Conservation (phyloP, 92 coral and sea anemone genomes). For the Zoanthus sansibaricus region DNA sequence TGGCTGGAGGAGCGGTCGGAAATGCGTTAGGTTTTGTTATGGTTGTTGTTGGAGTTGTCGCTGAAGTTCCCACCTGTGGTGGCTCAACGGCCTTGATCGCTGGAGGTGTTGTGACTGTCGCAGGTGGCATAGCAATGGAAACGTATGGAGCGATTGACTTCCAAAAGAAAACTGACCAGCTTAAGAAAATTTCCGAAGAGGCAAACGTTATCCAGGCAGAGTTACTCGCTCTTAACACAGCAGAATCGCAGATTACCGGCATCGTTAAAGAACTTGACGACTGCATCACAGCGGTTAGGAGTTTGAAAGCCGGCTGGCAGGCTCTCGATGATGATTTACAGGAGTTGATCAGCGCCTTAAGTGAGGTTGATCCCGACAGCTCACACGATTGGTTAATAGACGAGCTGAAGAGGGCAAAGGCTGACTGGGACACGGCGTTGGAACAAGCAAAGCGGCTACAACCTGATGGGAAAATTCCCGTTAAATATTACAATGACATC, state of each 20-base stretch:
- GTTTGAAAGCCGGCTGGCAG: conserved; percentile 36
- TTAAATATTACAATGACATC: conserved; percentile 4
- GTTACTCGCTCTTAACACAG: conserved; percentile 27
- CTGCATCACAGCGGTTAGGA: conserved; percentile 27
- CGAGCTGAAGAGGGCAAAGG: conserved; percentile 40
- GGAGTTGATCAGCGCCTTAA: conserved; percentile 37
- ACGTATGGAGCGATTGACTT: conserved; percentile 9
- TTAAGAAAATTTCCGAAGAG: background rate
- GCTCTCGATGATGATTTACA: conserved; percentile 43
- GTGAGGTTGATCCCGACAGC: conserved; percentile 19
- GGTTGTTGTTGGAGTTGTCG: conserved; percentile 23
- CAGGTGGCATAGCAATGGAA: conserved; percentile 14
- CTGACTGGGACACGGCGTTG: conserved; percentile 43
- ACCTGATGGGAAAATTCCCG: conserved; percentile 47
- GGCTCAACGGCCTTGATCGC: conserved; percentile 21
- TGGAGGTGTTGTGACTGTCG: background rate
- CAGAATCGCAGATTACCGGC: conserved; percentile 27
- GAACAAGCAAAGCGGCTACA: conserved; percentile 54
- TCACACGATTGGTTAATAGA: conserved; percentile 35
- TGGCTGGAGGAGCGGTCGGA: conserved; percentile 35
- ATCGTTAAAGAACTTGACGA: conserved; percentile 14
- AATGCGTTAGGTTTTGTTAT: background rate
- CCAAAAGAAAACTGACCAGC: conserved; percentile 20
- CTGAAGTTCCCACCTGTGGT: conserved; percentile 39
- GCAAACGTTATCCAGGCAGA: background rate